Evolutionary conservation across 2,888 invertebrate species (phyloP).

Genomic region (Sphaerophoria rueppellii): DNA sequence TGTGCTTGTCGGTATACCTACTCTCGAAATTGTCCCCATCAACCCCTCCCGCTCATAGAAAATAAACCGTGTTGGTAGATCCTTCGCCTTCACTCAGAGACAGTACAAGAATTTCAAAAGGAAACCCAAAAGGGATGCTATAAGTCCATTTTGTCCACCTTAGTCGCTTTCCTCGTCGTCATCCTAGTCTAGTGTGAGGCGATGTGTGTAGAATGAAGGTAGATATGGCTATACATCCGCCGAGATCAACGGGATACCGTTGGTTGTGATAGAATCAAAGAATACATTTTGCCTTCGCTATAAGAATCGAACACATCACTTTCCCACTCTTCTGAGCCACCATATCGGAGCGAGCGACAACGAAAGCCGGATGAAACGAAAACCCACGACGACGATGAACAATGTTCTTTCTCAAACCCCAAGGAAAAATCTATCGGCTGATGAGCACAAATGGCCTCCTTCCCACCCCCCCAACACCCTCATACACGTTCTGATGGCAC

Average conservation of each 20-base stretch:
- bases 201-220: too few species aligned
- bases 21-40: slow-evolving; percentile 56
- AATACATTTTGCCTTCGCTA: slow-evolving; percentile 68
- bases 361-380: slow-evolving; percentile 54
- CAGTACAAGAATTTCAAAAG: slow-evolving; percentile 73
- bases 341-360: slow-evolving; percentile 17
- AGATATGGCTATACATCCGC: slow-evolving; percentile 41
- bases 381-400: slow-evolving; percentile 31
- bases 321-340: slow-evolving; percentile 29
- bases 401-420: slow-evolving; percentile 41
- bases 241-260: slow-evolving; percentile 68
- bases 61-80: too few species aligned
- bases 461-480: background rate
- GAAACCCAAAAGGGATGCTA: slow-evolving; percentile 71
- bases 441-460: slow-evolving; percentile 69
- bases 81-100: slow-evolving; percentile 34
- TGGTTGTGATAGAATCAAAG: slow-evolving; percentile 70
- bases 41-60: background rate
- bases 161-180: slow-evolving; percentile 12
- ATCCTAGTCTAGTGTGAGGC: slow-evolving; percentile 42
- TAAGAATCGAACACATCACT: slow-evolving; percentile 68
- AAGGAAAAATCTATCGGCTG: slow-evolving; percentile 66
- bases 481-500: slow-evolving; percentile 15
- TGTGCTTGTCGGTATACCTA: slow-evolving; percentile 16
- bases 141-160: slow-evolving; percentile 71